Base-by-base conservation (phyloP, 2,797 vertebrate genomes). In the Pseudotriccus pelzelni region DNA sequence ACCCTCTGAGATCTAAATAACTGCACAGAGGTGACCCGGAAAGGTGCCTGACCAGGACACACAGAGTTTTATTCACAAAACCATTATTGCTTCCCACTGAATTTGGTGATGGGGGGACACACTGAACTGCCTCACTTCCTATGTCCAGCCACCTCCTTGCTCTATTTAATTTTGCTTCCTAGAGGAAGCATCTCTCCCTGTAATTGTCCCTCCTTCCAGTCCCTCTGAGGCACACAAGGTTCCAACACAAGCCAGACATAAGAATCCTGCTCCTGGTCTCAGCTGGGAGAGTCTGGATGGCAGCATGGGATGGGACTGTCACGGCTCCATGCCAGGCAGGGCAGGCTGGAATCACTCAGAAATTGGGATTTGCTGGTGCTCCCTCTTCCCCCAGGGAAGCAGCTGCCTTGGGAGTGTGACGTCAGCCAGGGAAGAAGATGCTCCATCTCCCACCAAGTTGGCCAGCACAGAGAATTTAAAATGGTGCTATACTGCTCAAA, bases 351-450 rank as follows among this genome's bases (percentile, higher is more conserved):
- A 50, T 69, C 59, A 20, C 50, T 25, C 64, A 66, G 89, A 58
- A 83, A 77, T 0, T 6, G 24, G 70, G 39, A 60, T 93, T 49
- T 78, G 46, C 20, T 77, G 39, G 27, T 36, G 7, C 5, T 59
- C 22, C 14, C 32, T 58, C 37, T 55, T 79, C 11, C 25, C 28
- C 9, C 25, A 14, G 14, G 0, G 2, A 62, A 89, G 43, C 18
- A 52, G 46, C 14, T 56, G 22, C 25, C 41, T 69, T 24, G 28
- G 58, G 60, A 68, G 28, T 0, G 0, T 8, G 58, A 16, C 0
- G 2, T 44, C 75, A 82, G 78, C 22, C 44, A 77, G 74, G 10
- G 52, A 32, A 91, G 17, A 39, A 70, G 43, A 66, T 49, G 53
- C 13, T 89, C 80, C 56, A 49, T 56, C 80, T 84, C 62, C 80